phyloP scores from a whole-genome alignment of 1,140 invertebrate genomes.

The Drosophila carrolli region DNA sequence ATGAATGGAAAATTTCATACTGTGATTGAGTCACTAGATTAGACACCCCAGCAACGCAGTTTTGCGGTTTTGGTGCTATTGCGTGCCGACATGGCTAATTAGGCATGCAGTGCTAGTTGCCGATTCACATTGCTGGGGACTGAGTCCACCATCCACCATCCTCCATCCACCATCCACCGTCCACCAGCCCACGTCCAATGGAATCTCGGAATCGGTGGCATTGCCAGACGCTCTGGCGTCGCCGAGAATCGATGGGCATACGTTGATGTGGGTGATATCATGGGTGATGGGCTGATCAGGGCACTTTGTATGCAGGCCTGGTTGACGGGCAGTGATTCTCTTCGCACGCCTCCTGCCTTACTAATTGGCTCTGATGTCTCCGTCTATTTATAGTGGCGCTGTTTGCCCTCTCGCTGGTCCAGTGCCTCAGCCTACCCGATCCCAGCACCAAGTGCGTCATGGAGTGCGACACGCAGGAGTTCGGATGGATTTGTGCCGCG shows the following conservation, averaged over 20 bases:
- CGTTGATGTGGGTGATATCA: slow-evolving; percentile 63
- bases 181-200: slow-evolving; percentile 13
- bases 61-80: slow-evolving; percentile 1
- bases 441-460: slow-evolving; percentile 75
- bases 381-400: slow-evolving; percentile 73
- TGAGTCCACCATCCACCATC: neutral
- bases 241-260: slow-evolving; percentile 59
- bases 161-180: no score
- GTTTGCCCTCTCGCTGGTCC: slow-evolving; percentile 66
- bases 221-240: slow-evolving; percentile 69
- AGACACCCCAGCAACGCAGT: slow-evolving; percentile 2
- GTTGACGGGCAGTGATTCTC: slow-evolving; percentile 12
- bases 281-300: slow-evolving; percentile 36
- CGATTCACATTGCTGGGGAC: slow-evolving; percentile 16
- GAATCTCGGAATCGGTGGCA: slow-evolving; percentile 9
- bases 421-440: slow-evolving; percentile 70
- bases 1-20: slow-evolving; percentile 32
- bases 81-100: slow-evolving; percentile 30
- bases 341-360: slow-evolving; percentile 52
- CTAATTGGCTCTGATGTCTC: slow-evolving; percentile 43
- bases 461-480: slow-evolving; percentile 73
- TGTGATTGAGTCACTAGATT: slow-evolving; percentile 19
- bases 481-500: slow-evolving; percentile 67
- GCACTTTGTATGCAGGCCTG: slow-evolving; percentile 55
- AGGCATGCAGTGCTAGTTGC: slow-evolving; percentile 16